Evolutionary conservation across 2,113 vertebrate species (phyloP), one percentile per base, ranked within the genome.

Genomic region (Gracilinanus agilis): DNA sequence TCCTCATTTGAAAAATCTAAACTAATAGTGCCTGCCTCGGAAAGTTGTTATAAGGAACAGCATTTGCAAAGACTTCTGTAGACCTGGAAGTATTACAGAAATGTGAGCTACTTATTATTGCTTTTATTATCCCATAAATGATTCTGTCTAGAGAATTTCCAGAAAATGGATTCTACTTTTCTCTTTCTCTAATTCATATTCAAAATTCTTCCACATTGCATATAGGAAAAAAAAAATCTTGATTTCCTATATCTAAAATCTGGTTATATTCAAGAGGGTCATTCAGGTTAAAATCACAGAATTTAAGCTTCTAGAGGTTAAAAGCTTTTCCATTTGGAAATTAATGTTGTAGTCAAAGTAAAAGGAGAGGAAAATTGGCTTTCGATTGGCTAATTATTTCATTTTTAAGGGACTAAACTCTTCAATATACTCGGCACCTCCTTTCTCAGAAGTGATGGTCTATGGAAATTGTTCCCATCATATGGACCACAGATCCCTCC

Each of bases 391-490:
- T 96, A 93, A 96, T 95, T 96, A 96, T 97, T 97, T 97, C 95
- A 96, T 97, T 92, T 94, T 95, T 97, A 96, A 96, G 95, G 96
- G 94, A 97, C 97, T 97, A 97, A 94, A 95, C 96, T 97, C 95
- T 92, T 97, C 96, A 93, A 96, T 96, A 90, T 95, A n/a, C 83
- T 90, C 93, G 91, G 92, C 96, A 90, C 97, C 95, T 93, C 90
- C 91, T 98, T 97, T 96, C 93, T 54, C 96, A 61, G 96, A 53
- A 94, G 54, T 94, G 94, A 88, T 34, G 95, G 83, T 96, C 92
- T 94, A 94, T 93, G 67, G 67, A 16, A 83, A 19, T 23, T 34
- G 19, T 83, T 83, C n/a, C n/a, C 67, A 40, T 83, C 67, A 83
- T 83, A 83, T 83, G 67, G 67, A 34, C 67, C 67, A 83, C 67